Evolutionary conservation across 2,113 vertebrate genomes (phyloP), one percentile per base, ranked within the genome.

Genomic region (Accipiter cooperii): DNA sequence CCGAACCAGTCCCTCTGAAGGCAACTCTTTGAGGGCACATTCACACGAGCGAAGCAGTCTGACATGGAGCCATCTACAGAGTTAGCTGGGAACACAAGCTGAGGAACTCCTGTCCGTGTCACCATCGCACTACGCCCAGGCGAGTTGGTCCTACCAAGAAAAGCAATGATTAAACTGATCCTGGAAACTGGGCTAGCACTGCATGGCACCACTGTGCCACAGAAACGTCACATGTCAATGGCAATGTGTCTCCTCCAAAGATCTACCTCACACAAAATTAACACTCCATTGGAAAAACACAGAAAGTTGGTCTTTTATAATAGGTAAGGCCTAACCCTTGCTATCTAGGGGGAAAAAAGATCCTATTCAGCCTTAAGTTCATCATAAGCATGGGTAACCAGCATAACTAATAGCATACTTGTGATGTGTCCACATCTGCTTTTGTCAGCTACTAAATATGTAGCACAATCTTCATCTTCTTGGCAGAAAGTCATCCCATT

Each of bases 61-160:
- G 36, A 19, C 15, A 12, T 3, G 8, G 29, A 47, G 16, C 34
- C 52, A 47, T 4, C 49, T 40, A 38, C 22, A 3, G 2, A 12
- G 7, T 12, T 11, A 60, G 24, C 38, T 66, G 1, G 0, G 51
- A 71, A 46, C 38, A 28, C 8, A 52, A 46, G 44, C 65, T 40
- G 51, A 65, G 78, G n/a, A 22, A 29, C 29, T 55, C 46, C 52
- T 26, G n/a, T 31, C 40, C 21, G 6, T 2, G 38, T 31, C 58
- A 40, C 57, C 3, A 2, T 26, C 51, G 20, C 18, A 19, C 10
- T 36, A 47, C 0, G 1, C 17, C 12, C 33, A 61, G 26, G 19
- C 0, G 1, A n/a, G 16, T 0, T 49, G 40, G 74, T 55, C 69
- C 33, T 61, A 63, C 18, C n/a, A 34, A 44, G 47, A 68, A 74